Base-by-base conservation (phyloP, 2,113 vertebrate genomes). In the Hippocampus mohnikei region DNA sequence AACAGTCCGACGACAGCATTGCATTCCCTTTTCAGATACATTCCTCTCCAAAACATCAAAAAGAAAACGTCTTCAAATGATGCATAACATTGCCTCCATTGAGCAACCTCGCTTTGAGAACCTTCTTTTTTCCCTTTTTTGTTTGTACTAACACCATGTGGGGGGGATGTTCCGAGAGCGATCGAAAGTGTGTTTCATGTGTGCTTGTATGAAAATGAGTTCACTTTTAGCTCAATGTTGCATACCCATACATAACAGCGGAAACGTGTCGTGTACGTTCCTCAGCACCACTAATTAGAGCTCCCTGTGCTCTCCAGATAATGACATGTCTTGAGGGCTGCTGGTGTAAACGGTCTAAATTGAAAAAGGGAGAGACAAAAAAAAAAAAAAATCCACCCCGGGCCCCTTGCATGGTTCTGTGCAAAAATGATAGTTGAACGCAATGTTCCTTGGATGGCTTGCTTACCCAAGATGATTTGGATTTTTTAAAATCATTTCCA, bases 11-110 rank as follows among this genome's bases (percentile, higher is more conserved):
- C 89, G 91, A 91, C 87, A 80, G 89, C 91, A 91, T 92, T 91
- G 91, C 91, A 92, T 92, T 92, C 90, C 91, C 91, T 92, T 91
- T 92, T 92, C 91, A 91, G 88, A 92, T 88, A 91, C 91, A 92
- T 92, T 91, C 91, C 91, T 91, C 87, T 90, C 88, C 85, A 87
- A 84, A 37, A 88, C 87, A 81, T 77, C 76, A 80, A 75, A 42
- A 88, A 87, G 82, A 87, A 88, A 87, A 82, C 89, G 87, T 92
- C 89, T 91, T 89, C 88, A 89, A 87, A 87, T 88, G 83, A 88
- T 87, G 88, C 89, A 90, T 91, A 90, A 80, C 91, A 90, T 91
- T 88, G 89, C 89, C 90, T 91, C 87, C 87, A 91, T 91, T 75
- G 82, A 85, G 84, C 81, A 70, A 84, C 89, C 78, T 60, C 84